Evolutionary conservation across 2,888 invertebrate genomes (phyloP).

Genomic region (Gasteruption jaculator): DNA sequence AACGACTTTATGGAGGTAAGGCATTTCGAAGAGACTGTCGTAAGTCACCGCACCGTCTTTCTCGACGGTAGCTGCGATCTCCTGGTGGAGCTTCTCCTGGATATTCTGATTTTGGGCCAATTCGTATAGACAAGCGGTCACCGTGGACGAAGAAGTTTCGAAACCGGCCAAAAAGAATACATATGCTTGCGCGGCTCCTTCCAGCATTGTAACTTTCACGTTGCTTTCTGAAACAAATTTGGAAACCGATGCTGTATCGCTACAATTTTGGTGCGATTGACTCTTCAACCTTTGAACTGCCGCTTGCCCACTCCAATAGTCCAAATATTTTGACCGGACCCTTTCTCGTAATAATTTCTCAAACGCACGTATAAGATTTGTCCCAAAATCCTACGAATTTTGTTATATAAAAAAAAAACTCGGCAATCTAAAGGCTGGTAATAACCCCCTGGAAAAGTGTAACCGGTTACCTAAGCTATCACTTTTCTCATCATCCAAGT

Average conservation of each 20-base stretch:
- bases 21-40: conserved; percentile 50
- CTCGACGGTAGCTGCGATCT: conserved; percentile 44
- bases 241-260: no score
- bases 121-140: conserved; percentile 51
- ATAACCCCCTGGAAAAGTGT: no score
- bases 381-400: no score
- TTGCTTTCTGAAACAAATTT: conserved; percentile 16
- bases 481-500: conserved; percentile 26
- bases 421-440: no score
- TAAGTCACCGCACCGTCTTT: conserved; percentile 47
- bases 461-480: no score
- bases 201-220: conserved; percentile 40
- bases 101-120: conserved; percentile 48
- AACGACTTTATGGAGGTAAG: conserved; percentile 52
- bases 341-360: no score
- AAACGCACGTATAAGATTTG: no score
- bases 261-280: no score
- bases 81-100: conserved; percentile 48
- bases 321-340: no score
- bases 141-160: conserved; percentile 54
- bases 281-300: no score
- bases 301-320: no score
- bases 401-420: no score
- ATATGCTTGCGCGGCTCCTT: conserved; percentile 52
- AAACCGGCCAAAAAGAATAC: conserved; percentile 54